A percentile compares a stretch with the other conserved stretches of the same genome.
phyloP scores from a whole-genome alignment of 2,113 vertebrate genomes.

The Erythrocercus mccallii region DNA sequence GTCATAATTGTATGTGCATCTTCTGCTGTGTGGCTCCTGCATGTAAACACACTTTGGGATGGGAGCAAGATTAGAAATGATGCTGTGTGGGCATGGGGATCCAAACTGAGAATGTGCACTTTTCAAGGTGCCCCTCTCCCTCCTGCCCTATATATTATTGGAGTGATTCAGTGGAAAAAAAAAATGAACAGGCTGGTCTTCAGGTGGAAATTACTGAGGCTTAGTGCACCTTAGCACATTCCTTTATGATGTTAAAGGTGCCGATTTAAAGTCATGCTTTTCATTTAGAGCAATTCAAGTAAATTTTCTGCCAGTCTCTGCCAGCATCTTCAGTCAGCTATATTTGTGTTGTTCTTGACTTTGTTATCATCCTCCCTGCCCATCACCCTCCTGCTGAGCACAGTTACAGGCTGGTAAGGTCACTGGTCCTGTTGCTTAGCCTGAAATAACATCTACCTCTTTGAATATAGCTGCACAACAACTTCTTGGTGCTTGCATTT shows the following conservation, averaged over 20 bases:
- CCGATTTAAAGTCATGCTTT: neutral
- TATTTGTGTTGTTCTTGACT: neutral
- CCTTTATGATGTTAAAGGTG: neutral
- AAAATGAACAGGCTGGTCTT: neutral
- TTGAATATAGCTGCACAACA: neutral
- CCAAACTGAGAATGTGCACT: neutral
- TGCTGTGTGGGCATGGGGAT: neutral
- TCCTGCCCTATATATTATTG: accelerated
- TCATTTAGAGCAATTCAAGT: neutral
- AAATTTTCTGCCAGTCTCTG: neutral
- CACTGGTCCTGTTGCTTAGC: neutral
- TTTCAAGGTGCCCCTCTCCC: neutral
- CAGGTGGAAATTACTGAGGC: neutral
- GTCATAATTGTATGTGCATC: neutral
- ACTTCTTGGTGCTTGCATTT: neutral
- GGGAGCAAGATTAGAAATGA: neutral
- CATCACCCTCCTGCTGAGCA: neutral
- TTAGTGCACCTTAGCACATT: neutral
- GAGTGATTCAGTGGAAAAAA: neutral
- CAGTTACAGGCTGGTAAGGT: neutral
- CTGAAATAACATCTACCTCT: neutral
- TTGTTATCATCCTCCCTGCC: neutral
- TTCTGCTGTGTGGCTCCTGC: accelerated
- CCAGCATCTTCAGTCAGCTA: neutral
- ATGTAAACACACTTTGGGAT: neutral